Evolutionary conservation across 2,113 vertebrate genomes (phyloP).

Genomic region (Hippolais icterina): DNA sequence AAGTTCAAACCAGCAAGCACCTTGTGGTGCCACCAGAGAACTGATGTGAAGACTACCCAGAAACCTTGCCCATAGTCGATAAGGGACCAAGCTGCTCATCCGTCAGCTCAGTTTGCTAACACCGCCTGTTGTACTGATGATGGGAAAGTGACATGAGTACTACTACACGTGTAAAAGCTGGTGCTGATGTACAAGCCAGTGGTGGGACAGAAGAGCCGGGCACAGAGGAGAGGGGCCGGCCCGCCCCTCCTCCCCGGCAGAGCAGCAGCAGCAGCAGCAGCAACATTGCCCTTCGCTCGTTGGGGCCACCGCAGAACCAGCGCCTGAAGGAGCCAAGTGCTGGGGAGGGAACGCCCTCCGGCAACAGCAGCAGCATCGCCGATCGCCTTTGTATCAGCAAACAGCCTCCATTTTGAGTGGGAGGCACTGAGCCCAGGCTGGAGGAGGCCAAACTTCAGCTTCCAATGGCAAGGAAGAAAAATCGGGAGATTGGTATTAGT

Average conservation of each 20-base stretch:
- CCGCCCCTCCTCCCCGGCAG: not conserved
- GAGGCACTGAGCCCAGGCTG: not conserved
- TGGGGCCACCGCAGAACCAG: not conserved
- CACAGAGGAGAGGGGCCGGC: not conserved
- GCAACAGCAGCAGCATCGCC: not conserved
- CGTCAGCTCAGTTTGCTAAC: not conserved
- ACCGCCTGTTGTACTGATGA: rapidly evolving
- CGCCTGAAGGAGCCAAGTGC: not conserved
- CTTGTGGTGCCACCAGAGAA: not conserved
- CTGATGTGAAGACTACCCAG: not conserved
- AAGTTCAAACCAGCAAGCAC: not conserved
- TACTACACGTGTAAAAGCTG: not conserved
- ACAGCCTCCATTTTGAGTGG: slow-evolving; percentile 37
- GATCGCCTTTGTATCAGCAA: not conserved
- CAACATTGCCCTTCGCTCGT: not conserved
- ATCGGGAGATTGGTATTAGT: rapidly evolving
- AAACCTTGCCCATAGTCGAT: rapidly evolving
- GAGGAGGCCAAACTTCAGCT: not conserved
- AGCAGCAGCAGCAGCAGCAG: not conserved
- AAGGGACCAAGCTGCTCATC: not conserved
- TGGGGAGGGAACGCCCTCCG: slow-evolving; percentile 12
- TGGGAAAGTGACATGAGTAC: rapidly evolving
- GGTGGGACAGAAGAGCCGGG: not conserved
- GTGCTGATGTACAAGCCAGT: rapidly evolving
- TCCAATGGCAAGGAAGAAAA: not conserved